Evolutionary conservation across 2,797 vertebrate genomes (phyloP), one percentile per base, ranked within the genome.

Genomic region (Enteromius viviparus): DNA sequence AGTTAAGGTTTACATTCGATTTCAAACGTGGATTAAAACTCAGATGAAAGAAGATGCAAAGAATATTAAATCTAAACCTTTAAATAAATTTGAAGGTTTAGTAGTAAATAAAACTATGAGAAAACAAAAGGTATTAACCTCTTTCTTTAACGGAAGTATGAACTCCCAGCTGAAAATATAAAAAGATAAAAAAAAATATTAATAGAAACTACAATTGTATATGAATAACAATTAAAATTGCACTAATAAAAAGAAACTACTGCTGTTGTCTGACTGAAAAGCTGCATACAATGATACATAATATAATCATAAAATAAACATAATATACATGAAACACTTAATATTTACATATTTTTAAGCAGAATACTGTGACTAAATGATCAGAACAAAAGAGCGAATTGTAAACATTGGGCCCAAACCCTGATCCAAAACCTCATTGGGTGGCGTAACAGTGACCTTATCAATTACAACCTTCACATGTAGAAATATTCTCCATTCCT

Each of bases 381-480:
- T 23, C 12, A 55, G 17, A 32, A 75, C 23, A 1, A 58, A 37
- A 40, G 12, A 40, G 12, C 0, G 11, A 1, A 10, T n/a, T 40
- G 34, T 80, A 49, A 55, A 55, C 53, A 55, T 55, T 55, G 8
- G 19, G 19, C 21, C 19, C 19, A 53, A 55, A n/a, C 53, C n/a
- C 9, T 55, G 55, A 58, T 32, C 60, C 10, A 77, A 77, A 47
- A 78, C 15, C 42, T 76, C 32, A 80, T 37, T 34, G 64, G 76
- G 47, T 66, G 70, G 37, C 37, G 82, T 49, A 10, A 42, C 37
- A 3, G 58, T 68, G 81, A 81, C 51, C 19, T n/a, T 32, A 74
- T 45, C 32, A 14, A 64, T 85, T 85, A 75, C 77, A 83, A 80
- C 45, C n/a, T 60, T 72, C 34, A 55, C 32, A 82, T 58, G 60